phyloP scores from a whole-genome alignment of 2,797 vertebrate species.

The Xenentodon cancila region DNA sequence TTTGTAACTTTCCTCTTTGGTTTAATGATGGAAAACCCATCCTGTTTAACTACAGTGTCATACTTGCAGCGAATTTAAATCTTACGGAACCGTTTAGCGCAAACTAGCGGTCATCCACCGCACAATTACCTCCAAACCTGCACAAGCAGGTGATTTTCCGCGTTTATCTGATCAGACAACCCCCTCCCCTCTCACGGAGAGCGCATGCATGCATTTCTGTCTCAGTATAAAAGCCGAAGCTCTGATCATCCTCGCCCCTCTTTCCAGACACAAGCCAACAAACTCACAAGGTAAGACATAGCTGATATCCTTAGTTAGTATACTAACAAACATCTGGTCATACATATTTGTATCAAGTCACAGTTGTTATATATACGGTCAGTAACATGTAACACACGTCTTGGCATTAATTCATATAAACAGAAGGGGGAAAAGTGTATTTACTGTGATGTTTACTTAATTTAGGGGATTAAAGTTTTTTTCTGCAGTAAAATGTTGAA shows the following conservation, averaged over 20 bases:
- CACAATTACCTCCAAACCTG: too few relatives aligned
- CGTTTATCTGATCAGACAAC: background rate
- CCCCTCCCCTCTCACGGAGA: background rate
- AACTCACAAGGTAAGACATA: conserved; percentile 18
- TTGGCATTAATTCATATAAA: too few relatives aligned
- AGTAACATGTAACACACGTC: background rate
- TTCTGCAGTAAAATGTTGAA: too few relatives aligned
- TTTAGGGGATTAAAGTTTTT: too few relatives aligned
- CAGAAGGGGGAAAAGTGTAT: background rate
- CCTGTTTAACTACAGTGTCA: too few relatives aligned
- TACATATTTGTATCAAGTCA: too few relatives aligned
- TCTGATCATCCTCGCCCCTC: conserved; percentile 7
- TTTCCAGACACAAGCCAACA: conserved; percentile 20
- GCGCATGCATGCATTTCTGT: conserved; percentile 5
- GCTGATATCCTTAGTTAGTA: accelerated
- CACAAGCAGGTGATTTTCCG: background rate
- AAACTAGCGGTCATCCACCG: too few relatives aligned
- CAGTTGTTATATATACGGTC: too few relatives aligned
- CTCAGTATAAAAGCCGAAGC: conserved; percentile 26
- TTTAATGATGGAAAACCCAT: background rate
- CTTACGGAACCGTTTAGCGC: too few relatives aligned
- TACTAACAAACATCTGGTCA: background rate
- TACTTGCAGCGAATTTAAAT: background rate
- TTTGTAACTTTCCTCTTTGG: too few relatives aligned
- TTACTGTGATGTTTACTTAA: too few relatives aligned